phyloP scores from a whole-genome alignment of 2,888 invertebrate genomes.

The Trimorus sp. region DNA sequence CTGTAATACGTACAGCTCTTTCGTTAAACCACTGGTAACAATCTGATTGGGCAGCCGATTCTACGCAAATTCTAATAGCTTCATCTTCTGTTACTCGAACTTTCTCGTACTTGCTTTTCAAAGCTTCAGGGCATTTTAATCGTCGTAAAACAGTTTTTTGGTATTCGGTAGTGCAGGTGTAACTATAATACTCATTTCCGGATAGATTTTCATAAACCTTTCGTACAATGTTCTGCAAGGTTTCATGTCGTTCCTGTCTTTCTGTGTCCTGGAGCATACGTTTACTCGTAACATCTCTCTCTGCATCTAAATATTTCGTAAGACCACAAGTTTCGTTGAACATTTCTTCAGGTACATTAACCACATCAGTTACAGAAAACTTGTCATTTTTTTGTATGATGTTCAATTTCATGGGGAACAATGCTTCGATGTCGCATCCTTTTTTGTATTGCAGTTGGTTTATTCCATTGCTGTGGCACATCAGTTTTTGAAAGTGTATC shows the following conservation, averaged over 20 bases:
- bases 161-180: background rate
- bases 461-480: conserved; percentile 18
- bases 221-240: no score
- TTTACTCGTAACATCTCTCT: no score
- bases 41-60: background rate
- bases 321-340: background rate
- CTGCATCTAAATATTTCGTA: no score
- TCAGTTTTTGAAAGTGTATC: conserved; percentile 23
- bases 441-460: conserved; percentile 13
- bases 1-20: conserved; percentile 4
- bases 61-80: background rate
- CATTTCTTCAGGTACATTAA: no score
- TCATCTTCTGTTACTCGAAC: background rate
- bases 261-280: no score
- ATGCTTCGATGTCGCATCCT: background rate
- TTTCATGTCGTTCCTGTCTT: no score
- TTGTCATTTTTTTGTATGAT: no score
- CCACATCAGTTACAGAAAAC: no score
- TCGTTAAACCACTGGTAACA: conserved; percentile 4
- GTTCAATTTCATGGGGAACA: background rate
- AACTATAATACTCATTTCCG: background rate
- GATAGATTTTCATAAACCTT: no score
- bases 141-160: background rate
- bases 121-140: background rate
- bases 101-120: background rate